Base-by-base conservation (phyloP, 2,888 invertebrate genomes). In the Lissonota sp. region DNA sequence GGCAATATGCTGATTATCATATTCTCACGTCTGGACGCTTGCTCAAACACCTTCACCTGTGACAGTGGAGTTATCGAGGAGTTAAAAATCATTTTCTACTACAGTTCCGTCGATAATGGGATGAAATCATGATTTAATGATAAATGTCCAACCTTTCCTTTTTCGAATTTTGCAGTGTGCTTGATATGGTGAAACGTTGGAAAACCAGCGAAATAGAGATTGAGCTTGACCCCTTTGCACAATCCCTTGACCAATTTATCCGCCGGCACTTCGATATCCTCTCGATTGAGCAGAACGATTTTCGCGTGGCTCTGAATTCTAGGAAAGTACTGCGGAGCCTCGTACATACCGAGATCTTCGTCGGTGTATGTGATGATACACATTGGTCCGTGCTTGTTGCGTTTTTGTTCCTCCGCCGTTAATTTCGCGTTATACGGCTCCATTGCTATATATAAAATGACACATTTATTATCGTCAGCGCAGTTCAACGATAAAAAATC, bases 351-450 rank as follows among this genome's bases (percentile, higher is more conserved):
- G 87, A 94, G 93, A 83, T 94, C 93, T 51, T 94, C 93, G 0
- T 93, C 82, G 0, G 94, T 94, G 92, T 96, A 96, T 78, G 95
- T 95, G 88, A 96, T 98, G 53, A 97, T 93, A 12, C 96, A 93
- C 96, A 98, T 98, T 0, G 98, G 97, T 0, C 99, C 98, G 89
- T 97, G 97, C 0, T 92, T 92, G 91, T 99, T 99, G 8, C 99
- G 94, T 39, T 93, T 93, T 3, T 92, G 93, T 91, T 98, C 98
- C 67, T 96, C 96, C 0, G 92, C 91, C 0, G 95, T 95, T 40
- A 99, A 93, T 71, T 94, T 90, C 10, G 93, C 90, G 79, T 96
- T 95, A 87, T 95, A 95, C 0, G 95, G 94, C 71, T 93, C 93
- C 97, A 98, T 97, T 0, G 98, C 97, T 58, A 53, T 62, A 53